Conservation (phyloP, 2,888 invertebrate species). For the Agrochola circellaris region DNA sequence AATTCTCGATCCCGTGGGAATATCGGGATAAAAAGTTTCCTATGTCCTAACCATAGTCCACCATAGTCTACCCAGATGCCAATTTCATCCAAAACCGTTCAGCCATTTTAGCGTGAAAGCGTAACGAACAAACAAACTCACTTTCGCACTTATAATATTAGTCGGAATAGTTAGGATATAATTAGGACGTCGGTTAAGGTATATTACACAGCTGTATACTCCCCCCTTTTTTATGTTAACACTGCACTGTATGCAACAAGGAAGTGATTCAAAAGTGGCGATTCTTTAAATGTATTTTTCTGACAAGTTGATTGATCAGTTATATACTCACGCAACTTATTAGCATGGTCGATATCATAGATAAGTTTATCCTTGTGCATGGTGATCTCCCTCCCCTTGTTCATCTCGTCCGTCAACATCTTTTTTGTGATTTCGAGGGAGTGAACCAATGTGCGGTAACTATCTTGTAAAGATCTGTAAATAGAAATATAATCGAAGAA, state of each 20-base stretch:
- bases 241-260: neutral
- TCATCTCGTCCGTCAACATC: slow-evolving; percentile 92
- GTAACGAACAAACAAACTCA: too few species aligned
- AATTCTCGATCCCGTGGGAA: too few species aligned
- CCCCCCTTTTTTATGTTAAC: neutral
- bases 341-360: slow-evolving; percentile 89
- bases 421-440: slow-evolving; percentile 93
- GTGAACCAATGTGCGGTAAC: slow-evolving; percentile 88
- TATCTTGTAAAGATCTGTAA: slow-evolving; percentile 90
- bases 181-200: too few species aligned
- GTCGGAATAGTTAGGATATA: too few species aligned
- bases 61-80: too few species aligned
- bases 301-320: neutral
- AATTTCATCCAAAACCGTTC: too few species aligned
- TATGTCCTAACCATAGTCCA: too few species aligned
- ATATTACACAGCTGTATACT: neutral
- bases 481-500: neutral
- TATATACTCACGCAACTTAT: slow-evolving; percentile 79
- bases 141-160: too few species aligned
- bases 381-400: slow-evolving; percentile 92
- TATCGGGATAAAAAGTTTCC: too few species aligned
- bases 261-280: neutral
- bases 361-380: slow-evolving; percentile 91
- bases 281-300: neutral
- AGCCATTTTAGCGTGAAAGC: too few species aligned